Evolutionary conservation across 2,888 invertebrate genomes (phyloP), one percentile per base, ranked within the genome.

Genomic region (Acleris laterana): DNA sequence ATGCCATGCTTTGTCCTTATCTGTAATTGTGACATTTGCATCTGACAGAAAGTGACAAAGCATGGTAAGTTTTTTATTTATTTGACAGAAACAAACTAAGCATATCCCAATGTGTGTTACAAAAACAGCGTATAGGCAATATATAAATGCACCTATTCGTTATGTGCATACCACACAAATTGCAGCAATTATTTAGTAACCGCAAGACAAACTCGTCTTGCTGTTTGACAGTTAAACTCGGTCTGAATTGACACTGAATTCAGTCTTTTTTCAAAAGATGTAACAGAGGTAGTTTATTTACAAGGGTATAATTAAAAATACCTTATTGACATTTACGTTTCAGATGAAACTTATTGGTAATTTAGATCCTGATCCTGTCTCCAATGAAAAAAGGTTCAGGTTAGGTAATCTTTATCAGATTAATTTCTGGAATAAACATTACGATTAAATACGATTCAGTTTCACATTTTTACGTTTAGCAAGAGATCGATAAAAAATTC

Each of bases 211-310:
- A 17, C 56, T 20, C 25, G 46, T 61, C 51, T 57, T 57, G 62
- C 38, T 48, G 55, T 19, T 57, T 52, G 57, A 62, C 62, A 61
- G 57, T 50, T 63, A 19, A 49, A 44, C 25, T 62, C 61, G 61
- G 61, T 66, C 66, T 66, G 92, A 93, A 93, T 93, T 93, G 93
- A 93, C 93, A 88, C 87, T 80, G 89, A 89, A 89, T 90, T 93
- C 93, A 93, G 93, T 93, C 93, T 93, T 93, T 79, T 81, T 85
- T 85, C 81, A 82, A 86, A 80, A 80, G 80, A 81, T 81, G 75
- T 67, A 70, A 74, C 83, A 84, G 88, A 90, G 86, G 87, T 89
- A 89, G 79, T 78, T 84, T 88, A 89, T 90, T 84, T 88, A 90
- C 88, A 89, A 77, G 77, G 79, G 80, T 38, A 13, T 38, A 73